A percentile compares a stretch with the other conserved stretches of the same genome.
Conservation (phyloP, 2,888 invertebrate genomes). For the Globia sparganii region DNA sequence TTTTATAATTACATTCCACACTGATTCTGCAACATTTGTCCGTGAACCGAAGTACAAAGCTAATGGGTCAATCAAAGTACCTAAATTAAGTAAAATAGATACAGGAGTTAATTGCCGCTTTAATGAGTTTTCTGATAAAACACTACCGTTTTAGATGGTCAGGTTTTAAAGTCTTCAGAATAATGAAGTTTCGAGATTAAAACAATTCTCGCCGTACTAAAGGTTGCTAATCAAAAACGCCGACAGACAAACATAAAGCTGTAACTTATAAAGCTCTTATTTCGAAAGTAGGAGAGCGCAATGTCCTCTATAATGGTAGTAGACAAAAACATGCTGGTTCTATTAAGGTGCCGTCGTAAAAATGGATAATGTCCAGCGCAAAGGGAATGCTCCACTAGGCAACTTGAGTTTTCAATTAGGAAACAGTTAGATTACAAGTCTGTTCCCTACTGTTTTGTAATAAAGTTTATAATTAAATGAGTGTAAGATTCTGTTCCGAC, state of each 20-base stretch:
- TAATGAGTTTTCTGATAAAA: constrained; percentile 68
- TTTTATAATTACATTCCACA: neutral
- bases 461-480: constrained; percentile 62
- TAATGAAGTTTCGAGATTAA: constrained; percentile 70
- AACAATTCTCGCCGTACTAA: constrained; percentile 74
- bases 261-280: constrained; percentile 53
- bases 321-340: constrained; percentile 73
- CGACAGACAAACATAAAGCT: constrained; percentile 54
- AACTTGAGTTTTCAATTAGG: constrained; percentile 74
- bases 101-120: constrained; percentile 62
- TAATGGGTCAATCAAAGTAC: constrained; percentile 20
- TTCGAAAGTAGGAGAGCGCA: constrained; percentile 52
- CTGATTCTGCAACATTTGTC: neutral
- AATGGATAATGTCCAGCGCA: constrained; percentile 79
- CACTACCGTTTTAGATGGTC: constrained; percentile 55
- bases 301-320: constrained; percentile 60
- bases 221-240: constrained; percentile 77
- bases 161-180: constrained; percentile 50
- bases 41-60: constrained; percentile 15
- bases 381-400: constrained; percentile 66
- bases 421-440: constrained; percentile 60
- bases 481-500: constrained; percentile 33
- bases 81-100: constrained; percentile 62
- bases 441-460: constrained; percentile 54
- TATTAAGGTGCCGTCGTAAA: constrained; percentile 82